phyloP scores from a whole-genome alignment of 2,888 invertebrate species.

The Drosophila macrospina region DNA sequence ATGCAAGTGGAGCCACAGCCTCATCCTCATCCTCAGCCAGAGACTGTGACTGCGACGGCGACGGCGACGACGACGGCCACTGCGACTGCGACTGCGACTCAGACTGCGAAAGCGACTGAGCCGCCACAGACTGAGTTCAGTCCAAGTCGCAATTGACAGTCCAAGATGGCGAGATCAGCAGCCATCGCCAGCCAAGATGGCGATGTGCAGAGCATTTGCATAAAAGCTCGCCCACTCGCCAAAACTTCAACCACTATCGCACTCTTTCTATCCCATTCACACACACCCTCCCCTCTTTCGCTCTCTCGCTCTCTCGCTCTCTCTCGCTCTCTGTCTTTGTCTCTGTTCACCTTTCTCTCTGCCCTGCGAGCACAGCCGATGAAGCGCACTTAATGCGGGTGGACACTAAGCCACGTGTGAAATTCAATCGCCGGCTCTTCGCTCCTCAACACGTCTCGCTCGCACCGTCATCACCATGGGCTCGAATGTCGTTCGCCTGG shows the following conservation, averaged over 20 bases:
- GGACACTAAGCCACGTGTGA: conserved; percentile 84
- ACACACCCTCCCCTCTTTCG: conserved; percentile 3
- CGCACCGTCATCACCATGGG: conserved; percentile 48
- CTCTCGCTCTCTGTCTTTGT: not conserved
- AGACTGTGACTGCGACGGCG: conserved; percentile 8
- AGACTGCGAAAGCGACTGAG: conserved; percentile 5
- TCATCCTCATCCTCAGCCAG: conserved; percentile 2
- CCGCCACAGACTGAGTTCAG: not conserved
- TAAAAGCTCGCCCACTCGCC: conserved; percentile 68
- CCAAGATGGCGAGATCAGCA: conserved; percentile 75
- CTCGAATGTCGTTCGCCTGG: conserved; percentile 73
- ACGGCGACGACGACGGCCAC: not conserved
- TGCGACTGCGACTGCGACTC: not conserved
- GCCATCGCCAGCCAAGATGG: conserved; percentile 72
- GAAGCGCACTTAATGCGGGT: conserved; percentile 82
- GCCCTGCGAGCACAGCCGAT: conserved; percentile 46
- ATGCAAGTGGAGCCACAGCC: conserved; percentile 44
- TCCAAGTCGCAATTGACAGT: conserved; percentile 63
- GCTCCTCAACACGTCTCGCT: conserved; percentile 36
- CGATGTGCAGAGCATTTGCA: conserved; percentile 67
- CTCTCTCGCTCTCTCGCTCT: conserved; percentile 1
- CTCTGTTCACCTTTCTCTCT: conserved; percentile 8
- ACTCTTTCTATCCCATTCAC: conserved; percentile 16
- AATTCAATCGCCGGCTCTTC: conserved; percentile 74
- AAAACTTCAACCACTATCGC: conserved; percentile 14